A percentile compares a stretch with the other conserved stretches of the same genome.
Conservation (phyloP, 2,888 invertebrate genomes). For the Aspidiotus rigidus region DNA sequence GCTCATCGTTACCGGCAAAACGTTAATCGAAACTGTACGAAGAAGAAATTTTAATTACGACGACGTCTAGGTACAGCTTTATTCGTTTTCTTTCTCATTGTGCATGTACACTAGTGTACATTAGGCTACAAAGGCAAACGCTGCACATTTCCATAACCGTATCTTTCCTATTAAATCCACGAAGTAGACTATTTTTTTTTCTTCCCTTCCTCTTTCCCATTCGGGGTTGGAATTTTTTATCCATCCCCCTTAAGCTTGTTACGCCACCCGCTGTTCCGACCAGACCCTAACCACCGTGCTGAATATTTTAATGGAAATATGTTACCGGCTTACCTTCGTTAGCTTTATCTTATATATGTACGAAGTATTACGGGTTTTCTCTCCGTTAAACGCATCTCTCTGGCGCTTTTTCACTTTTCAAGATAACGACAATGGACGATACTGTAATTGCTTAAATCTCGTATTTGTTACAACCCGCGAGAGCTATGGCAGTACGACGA, state of each 20-base stretch:
- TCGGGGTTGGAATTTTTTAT: slow-evolving; percentile 24
- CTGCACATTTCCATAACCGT: slow-evolving; percentile 6
- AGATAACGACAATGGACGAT: slow-evolving; percentile 20
- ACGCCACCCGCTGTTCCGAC: slow-evolving; percentile 30
- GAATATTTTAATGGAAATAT: slow-evolving; percentile 32
- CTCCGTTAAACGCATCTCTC: not conserved
- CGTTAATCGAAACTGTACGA: not conserved
- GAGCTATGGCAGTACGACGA: slow-evolving; percentile 1
- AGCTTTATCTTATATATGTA: slow-evolving; percentile 18
- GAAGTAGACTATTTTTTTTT: slow-evolving; percentile 9
- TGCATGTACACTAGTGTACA: not conserved
- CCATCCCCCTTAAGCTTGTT: slow-evolving; percentile 28
- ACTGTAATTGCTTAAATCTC: slow-evolving; percentile 27
- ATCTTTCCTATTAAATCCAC: slow-evolving; percentile 27
- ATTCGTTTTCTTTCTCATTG: not conserved
- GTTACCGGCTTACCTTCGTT: slow-evolving; percentile 30
- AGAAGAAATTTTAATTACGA: slow-evolving; percentile 2
- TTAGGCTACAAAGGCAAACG: not conserved
- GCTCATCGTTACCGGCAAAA: not conserved
- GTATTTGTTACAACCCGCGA: slow-evolving; percentile 19
- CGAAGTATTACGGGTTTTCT: slow-evolving; percentile 17
- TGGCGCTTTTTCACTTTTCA: not conserved
- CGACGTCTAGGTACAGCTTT: slow-evolving; percentile 1
- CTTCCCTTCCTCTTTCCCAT: slow-evolving; percentile 7
- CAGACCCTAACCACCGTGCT: slow-evolving; percentile 23